A percentile compares a stretch with the other conserved stretches of the same genome.
Conservation (phyloP, 2,113 vertebrate genomes). For the Callipepla californica region DNA sequence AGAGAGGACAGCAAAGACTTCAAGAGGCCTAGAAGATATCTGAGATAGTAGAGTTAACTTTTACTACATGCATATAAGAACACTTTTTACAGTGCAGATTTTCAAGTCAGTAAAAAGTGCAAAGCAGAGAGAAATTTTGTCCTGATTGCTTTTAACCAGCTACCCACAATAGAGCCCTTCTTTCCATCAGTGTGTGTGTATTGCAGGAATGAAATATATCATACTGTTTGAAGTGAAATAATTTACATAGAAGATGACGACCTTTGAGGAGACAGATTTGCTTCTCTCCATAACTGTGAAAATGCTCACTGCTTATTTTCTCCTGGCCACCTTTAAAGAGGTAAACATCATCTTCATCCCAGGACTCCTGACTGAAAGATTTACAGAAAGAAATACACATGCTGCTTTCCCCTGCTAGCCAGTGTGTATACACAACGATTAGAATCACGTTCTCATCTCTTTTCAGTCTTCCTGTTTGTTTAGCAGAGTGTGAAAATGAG, state of each 20-base stretch:
- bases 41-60: neutral
- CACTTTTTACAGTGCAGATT: neutral
- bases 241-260: neutral
- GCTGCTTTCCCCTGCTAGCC: neutral
- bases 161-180: neutral
- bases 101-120: neutral
- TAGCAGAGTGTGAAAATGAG: neutral
- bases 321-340: neutral
- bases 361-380: neutral
- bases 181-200: neutral
- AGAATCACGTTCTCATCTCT: accelerated
- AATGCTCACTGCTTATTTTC: neutral
- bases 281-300: neutral
- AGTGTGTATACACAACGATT: neutral
- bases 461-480: neutral
- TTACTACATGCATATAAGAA: neutral
- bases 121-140: neutral
- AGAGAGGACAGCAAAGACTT: neutral
- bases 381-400: accelerated
- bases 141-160: neutral
- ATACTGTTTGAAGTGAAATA: neutral
- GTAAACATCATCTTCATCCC: neutral
- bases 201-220: neutral
- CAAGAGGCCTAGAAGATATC: neutral
- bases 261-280: slow-evolving; percentile 7